These are phyloP conservation scores for Microtus richardsoni DNA, from an alignment of 2,113 vertebrate genomes.

Conservation along the genomic window DNA sequence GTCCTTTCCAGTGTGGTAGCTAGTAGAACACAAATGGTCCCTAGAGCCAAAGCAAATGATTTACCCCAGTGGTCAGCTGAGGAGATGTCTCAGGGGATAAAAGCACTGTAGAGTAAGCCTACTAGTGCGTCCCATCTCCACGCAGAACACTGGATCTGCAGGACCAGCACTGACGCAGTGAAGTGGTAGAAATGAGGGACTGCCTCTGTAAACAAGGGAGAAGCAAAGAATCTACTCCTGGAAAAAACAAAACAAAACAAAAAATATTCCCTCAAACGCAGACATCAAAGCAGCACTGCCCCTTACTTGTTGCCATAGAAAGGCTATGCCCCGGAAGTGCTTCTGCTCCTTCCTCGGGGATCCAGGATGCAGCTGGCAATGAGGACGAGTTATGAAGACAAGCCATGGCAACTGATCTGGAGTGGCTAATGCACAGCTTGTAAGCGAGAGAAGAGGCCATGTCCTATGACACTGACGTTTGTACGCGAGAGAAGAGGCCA, in stretches of 20 bases:
- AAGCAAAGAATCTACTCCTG: not conserved
- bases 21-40: not conserved
- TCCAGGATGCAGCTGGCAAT: not conserved
- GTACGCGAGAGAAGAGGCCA: not conserved
- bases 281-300: not conserved
- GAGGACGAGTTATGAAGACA: not conserved
- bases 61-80: not conserved
- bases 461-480: not conserved
- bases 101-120: not conserved
- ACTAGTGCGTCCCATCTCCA: no score
- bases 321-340: not conserved
- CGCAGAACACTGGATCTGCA: not conserved
- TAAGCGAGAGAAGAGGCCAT: constrained; percentile 1
- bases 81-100: not conserved
- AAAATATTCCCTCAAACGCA: not conserved
- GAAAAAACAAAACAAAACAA: not conserved
- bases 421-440: not conserved
- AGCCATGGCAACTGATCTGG: not conserved
- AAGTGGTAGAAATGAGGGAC: not conserved
- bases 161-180: not conserved
- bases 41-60: not conserved
- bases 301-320: not conserved
- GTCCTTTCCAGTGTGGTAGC: not conserved
- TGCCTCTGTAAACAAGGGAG: not conserved
- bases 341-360: not conserved